Evolutionary conservation across 2,888 invertebrate species (phyloP), one percentile per base, ranked within the genome.

Genomic region (Limenitis camilla): DNA sequence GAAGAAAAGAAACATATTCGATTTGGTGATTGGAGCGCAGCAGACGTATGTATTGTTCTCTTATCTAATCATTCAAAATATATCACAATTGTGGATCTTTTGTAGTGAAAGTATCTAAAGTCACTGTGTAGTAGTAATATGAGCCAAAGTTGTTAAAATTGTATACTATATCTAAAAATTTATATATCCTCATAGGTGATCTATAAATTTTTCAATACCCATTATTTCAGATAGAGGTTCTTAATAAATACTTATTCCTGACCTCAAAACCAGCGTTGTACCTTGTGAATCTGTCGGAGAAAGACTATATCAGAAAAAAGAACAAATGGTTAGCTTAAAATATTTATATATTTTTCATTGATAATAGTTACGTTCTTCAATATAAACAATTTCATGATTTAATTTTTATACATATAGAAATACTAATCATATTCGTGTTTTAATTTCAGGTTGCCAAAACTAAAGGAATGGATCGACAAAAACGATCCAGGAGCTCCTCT

Each of bases 401-500:
- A 1, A n/a, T 3, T n/a, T 35, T 10, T 4, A 10, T 35, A n/a
- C 5, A 5, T 10, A 35, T n/a, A 31, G 38, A 6, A 31, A 27
- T 40, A 0, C 32, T 31, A 35, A 33, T 11, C 10, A 43, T 30
- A 11, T 10, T 49, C 10, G 38, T 36, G 28, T n/a, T 40, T 48
- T 48, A 29, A 29, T 36, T 11, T 3, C 36, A 96, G 96, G 96
- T 89, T 98, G 71, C 90, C 93, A 44, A 98, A 98, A 88, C 95
- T 99, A 69, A 99, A 99, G 79, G 98, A 98, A 78, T 99, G 98
- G 98, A 95, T 99, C 62, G 98, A 99, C 79, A 94, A 94, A 73
- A 93, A 98, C 74, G 99, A 99, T 76, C 94, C 97, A 0, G 98
- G 98, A 2, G 93, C 98, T 0, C 89, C 92, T 3, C 91, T 99